Base-by-base conservation (phyloP, 2,797 vertebrate genomes). In the Leptoclinus maculatus region DNA sequence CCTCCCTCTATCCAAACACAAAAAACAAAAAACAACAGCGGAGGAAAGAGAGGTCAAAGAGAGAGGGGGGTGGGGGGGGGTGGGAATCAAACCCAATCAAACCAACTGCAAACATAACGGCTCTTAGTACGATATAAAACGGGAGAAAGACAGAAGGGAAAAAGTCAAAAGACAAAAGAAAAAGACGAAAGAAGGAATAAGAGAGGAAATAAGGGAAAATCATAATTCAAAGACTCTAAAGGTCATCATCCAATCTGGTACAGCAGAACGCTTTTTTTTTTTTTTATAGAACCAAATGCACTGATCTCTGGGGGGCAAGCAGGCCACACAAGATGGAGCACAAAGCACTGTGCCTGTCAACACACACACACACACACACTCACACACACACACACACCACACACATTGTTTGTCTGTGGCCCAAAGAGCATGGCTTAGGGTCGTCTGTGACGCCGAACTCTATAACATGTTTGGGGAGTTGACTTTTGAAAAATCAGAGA, bases 241-340 rank as follows among this genome's bases (percentile, higher is more conserved):
- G 87, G 90, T 95, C 92, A 93, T 96, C 95, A 97, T 97, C 95
- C 95, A 96, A 96, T 96, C 95, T 95, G 92, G 92, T 93, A 95
- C 91, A 91, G 87, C 85, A 94, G 88, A 88, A 87, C 21, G 85
- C 85, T 86, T 63, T 47, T 47, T 53, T 12, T n/a, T 23, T 60
- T 87, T 85, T 84, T 85, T 89, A 91, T 90, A 95, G 92, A 94
- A 95, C 79, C 90, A 93, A 94, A 94, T 93, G 93, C 93, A 94
- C 93, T 94, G 93, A 94, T 94, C 77, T 88, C 68, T 87, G 87
- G 83, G 86, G 87, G 79, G 32, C 86, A 87, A 78, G 92, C 91
- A 92, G 86, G 89, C 80, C 79, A 92, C 86, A 90, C 80, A 84
- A 47, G 82, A 90, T 92, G 92, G 77, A 89, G 76, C 64, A 83